Evolutionary conservation across 2,888 invertebrate species (phyloP).

Genomic region (Lordiphosa andalusiaca): DNA sequence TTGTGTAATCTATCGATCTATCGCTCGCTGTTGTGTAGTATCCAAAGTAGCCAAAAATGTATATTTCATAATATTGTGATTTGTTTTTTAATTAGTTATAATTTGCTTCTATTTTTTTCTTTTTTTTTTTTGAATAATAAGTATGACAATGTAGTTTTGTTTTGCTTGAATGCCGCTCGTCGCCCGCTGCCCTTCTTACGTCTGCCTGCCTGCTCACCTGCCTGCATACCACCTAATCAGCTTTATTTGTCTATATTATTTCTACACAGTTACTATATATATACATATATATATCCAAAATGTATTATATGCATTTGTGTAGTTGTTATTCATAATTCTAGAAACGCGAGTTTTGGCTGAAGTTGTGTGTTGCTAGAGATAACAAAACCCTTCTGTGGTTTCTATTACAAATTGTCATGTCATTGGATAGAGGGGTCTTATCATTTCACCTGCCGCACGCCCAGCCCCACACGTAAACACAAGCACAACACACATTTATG

Average conservation of each 20-base stretch:
- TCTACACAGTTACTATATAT: no score
- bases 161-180: slow-evolving; percentile 4
- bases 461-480: no score
- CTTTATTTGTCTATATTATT: no score
- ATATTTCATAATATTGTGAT: not conserved
- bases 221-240: no score
- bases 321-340: slow-evolving; percentile 8
- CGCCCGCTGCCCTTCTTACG: not conserved
- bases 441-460: no score
- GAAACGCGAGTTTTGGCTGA: not conserved
- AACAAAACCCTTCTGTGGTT: not conserved
- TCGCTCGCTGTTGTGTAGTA: no score
- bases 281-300: not conserved
- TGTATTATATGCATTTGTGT: slow-evolving; percentile 6
- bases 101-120: not conserved
- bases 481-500: no score
- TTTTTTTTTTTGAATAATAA: not conserved
- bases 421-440: no score
- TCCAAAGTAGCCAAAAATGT: no score
- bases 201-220: slow-evolving; percentile 1
- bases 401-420: not conserved
- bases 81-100: slow-evolving; percentile 4
- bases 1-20: not conserved
- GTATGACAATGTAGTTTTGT: slow-evolving; percentile 1
- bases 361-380: not conserved